Evolutionary conservation across 2,888 invertebrate species (phyloP), one percentile per base, ranked within the genome.

Genomic region (Erebia palarica): DNA sequence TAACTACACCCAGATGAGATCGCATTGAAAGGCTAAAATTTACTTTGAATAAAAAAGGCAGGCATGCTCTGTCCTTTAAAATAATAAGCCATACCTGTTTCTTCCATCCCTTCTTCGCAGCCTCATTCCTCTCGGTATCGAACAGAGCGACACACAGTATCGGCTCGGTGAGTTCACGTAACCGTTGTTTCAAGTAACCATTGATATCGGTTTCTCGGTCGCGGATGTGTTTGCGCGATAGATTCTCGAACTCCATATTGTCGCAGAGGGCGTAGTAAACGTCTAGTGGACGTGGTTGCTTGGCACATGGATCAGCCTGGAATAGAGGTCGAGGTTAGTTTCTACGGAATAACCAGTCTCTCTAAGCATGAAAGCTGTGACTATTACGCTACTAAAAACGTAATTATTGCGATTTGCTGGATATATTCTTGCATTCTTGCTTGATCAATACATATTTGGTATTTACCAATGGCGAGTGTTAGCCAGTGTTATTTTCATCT

Each of bases 291-390:
- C 95, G 94, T 0, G 95, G 94, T 0, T 90, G 92, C 44, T 90
- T 92, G 0, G 94, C 94, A 13, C 91, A 88, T 0, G 95, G 94
- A 77, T 96, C 95, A 0, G 96, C 95, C 96, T 96, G 73, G n/a
- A 71, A 42, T 53, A 36, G 13, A 1, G n/a, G 16, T 42, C 1
- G 3, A 42, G 36, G 36, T 36, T 36, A 36, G 36, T 36, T 36
- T 36, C 36, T 36, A 44, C 11, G 44, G n/a, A 14, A 10, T 11
- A 61, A 44, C 13, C n/a, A 44, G 13, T 44, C 7, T 3, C 14
- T 7, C 61, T 42, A 8, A 27, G 14, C 27, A 16, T 13, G 11
- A 3, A 13, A 11, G 47, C 3, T 47, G 47, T 47, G 47, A 11
- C 9, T 11, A 44, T 44, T 10, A 44, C 47, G 7, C 10, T 47